These are phyloP conservation scores for Nemoura dubitans DNA, from an alignment of 2,888 invertebrate species.

Conservation along the genomic window DNA sequence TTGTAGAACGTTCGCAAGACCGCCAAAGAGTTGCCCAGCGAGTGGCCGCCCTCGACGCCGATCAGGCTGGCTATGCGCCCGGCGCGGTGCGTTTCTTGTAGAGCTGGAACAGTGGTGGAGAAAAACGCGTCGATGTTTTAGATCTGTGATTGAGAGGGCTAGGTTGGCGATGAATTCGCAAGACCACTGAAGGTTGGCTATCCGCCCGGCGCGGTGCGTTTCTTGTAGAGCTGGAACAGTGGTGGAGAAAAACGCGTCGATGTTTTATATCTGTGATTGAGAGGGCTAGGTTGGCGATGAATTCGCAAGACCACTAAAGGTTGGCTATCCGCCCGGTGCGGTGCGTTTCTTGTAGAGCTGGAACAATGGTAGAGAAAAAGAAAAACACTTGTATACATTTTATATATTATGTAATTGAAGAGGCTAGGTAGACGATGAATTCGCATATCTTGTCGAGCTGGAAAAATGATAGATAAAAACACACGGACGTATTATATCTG, in stretches of 20 bases:
- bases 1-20: conserved; percentile 61
- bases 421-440: conserved; percentile 52
- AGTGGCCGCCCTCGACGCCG: conserved; percentile 63
- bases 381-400: too few relatives aligned
- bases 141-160: not conserved
- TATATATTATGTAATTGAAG: not conserved
- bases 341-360: conserved; percentile 77
- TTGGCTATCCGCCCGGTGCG: conserved; percentile 65
- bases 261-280: not conserved
- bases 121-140: conserved; percentile 36
- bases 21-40: conserved; percentile 66
- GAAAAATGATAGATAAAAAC: too few relatives aligned
- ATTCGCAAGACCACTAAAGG: too few relatives aligned
- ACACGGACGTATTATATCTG: too few relatives aligned
- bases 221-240: conserved; percentile 73
- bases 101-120: conserved; percentile 73
- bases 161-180: conserved; percentile 54
- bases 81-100: conserved; percentile 76
- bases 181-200: conserved; percentile 62
- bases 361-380: conserved; percentile 61
- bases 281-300: not conserved
- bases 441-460: conserved; percentile 74
- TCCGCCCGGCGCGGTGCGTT: conserved; percentile 71
- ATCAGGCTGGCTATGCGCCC: conserved; percentile 62
- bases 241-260: conserved; percentile 55